These are phyloP conservation scores for Tetragonula carbonaria DNA, from an alignment of 2,888 invertebrate species.

Conservation along the genomic window DNA sequence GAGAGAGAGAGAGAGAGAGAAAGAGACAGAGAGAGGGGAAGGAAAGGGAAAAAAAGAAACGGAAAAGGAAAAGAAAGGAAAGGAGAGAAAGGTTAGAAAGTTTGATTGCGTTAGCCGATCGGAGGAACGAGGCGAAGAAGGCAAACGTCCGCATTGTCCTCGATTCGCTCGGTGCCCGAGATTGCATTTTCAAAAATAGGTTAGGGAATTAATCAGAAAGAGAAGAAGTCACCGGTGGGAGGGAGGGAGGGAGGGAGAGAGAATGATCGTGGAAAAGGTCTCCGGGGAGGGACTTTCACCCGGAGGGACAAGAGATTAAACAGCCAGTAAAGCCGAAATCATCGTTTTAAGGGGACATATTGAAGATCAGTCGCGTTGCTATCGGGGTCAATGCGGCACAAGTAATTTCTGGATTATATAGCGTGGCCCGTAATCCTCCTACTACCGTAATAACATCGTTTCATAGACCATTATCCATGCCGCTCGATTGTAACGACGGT, in stretches of 20 bases:
- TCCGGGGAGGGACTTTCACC: constrained; percentile 26
- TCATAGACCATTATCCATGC: constrained; percentile 49
- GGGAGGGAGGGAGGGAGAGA: background rate
- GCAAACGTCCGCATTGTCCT: constrained; percentile 43
- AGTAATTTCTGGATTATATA: constrained; percentile 66
- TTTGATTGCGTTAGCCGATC: constrained; percentile 8
- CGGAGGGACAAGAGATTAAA: constrained; percentile 50
- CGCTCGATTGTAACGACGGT: constrained; percentile 28
- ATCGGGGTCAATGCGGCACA: constrained; percentile 59
- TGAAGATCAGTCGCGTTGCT: constrained; percentile 57
- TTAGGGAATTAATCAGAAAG: constrained; percentile 50
- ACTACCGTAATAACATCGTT: constrained; percentile 57
- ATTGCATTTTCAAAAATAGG: constrained; percentile 49
- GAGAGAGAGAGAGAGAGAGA: too few species aligned
- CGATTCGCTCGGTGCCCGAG: constrained; percentile 25
- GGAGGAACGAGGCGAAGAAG: background rate
- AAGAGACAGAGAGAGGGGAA: background rate
- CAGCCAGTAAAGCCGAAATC: constrained; percentile 51
- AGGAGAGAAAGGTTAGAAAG: background rate
- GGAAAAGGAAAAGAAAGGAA: background rate
- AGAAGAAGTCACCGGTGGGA: constrained; percentile 7
- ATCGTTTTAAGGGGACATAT: constrained; percentile 56
- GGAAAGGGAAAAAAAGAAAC: background rate
- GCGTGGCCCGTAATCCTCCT: constrained; percentile 51
- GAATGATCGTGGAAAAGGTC: constrained; percentile 14